Evolutionary conservation across 2,113 vertebrate species (phyloP).

Genomic region (Eidolon helvum): DNA sequence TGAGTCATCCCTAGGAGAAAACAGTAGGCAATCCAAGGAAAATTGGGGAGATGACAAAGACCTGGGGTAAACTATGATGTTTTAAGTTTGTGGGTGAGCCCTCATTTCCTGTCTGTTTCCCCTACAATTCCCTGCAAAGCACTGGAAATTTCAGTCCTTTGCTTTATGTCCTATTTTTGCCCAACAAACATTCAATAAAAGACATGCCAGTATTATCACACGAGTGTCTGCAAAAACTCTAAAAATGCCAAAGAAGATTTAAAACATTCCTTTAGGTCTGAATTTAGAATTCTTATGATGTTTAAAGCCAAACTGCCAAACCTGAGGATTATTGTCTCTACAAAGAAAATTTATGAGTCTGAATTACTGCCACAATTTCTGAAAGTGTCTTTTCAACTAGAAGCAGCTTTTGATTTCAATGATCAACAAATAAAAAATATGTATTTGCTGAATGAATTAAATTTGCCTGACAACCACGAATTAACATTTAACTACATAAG

Average conservation of each 20-base stretch:
- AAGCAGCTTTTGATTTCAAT: neutral
- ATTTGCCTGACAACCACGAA: neutral
- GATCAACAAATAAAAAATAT: conserved; percentile 26
- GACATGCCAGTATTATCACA: conserved; percentile 16
- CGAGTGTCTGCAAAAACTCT: conserved; percentile 18
- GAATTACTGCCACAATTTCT: conserved; percentile 25
- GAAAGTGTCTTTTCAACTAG: neutral
- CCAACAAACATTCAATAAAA: conserved; percentile 39
- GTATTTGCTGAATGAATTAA: neutral
- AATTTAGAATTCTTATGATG: conserved; percentile 37
- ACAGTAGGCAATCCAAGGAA: neutral
- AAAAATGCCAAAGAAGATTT: conserved; percentile 10
- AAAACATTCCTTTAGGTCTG: conserved; percentile 41
- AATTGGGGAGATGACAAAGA: neutral
- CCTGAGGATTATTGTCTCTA: conserved; percentile 23
- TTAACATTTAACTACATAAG: conserved; percentile 14
- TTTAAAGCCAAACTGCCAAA: conserved; percentile 33
- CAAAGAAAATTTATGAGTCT: conserved; percentile 13
- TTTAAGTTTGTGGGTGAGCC: neutral
- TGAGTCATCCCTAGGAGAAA: neutral
- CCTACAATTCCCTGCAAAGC: neutral
- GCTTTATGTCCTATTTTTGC: conserved; percentile 38
- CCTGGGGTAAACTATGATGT: neutral
- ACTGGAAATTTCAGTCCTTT: conserved; percentile 14
- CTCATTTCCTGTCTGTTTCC: neutral